Evolutionary conservation across 2,797 vertebrate species (phyloP), one percentile per base, ranked within the genome.

Genomic region (Intellagama lesueurii): DNA sequence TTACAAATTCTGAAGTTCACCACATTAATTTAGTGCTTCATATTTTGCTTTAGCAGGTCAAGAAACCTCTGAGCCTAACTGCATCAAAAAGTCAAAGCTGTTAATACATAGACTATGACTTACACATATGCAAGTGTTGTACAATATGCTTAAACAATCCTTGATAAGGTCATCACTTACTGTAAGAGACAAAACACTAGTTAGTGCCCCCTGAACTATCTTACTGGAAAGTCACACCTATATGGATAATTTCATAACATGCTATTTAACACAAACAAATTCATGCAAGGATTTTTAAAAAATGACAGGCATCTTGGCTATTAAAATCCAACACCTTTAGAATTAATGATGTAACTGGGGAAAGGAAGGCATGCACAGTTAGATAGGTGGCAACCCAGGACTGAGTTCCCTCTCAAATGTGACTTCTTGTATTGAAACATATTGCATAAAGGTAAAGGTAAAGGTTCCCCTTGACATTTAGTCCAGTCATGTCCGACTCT

Each of bases 111-210:
- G 47, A 85, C 70, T 0, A 56, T 66, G 94, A 98, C 99, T 98
- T 98, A 99, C 99, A 97, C 99, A 99, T 96, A 99, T 98, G 95
- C 99, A 99, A 64, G 98, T 99, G 96, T 99, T 99, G 97, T 99
- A 99, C 90, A 99, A 98, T 97, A 99, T 98, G 95, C 98, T 99
- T 96, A 99, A 97, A 96, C 98, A 99, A 96, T 99, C 99, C 96
- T 99, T 99, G 91, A 99, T 98, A 95, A 99, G 96, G 94, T 99
- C 98, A 95, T 99, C 99, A 76, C 98, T 98, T 97, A 99, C 99
- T 99, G 97, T 56, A 97, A 97, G 94, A 95, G 96, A 93, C 73
- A 87, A 94, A 66, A 78, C 11, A 91, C 52, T 73, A 81, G 92
- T 1, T 68, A 83, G 85, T 88, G 83, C 35, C 76, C 80, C n/a